These are phyloP conservation scores for Brotogeris chrysoptera DNA, from an alignment of 2,797 vertebrate species.

Conservation along the genomic window DNA sequence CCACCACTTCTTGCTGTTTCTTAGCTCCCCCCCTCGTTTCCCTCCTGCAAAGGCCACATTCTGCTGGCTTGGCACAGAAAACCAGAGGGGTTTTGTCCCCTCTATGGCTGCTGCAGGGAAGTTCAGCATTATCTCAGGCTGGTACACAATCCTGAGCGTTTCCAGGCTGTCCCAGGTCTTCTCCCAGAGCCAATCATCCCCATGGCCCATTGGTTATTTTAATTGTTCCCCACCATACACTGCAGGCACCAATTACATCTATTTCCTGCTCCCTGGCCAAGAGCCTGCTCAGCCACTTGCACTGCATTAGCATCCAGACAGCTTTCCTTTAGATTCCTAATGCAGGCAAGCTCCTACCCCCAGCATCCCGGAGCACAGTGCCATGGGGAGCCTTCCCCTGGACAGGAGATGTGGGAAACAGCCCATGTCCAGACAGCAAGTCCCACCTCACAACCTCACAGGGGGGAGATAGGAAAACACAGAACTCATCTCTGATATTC, in stretches of 20 bases:
- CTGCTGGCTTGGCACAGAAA: background rate
- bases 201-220: background rate
- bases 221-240: background rate
- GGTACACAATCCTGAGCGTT: background rate
- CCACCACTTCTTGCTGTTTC: background rate
- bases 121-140: background rate
- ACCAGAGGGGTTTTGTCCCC: background rate
- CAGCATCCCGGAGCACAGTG: background rate
- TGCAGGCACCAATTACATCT: slow-evolving; percentile 7
- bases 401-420: background rate
- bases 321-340: background rate
- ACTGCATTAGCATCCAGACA: slow-evolving; percentile 7
- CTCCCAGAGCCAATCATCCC: background rate
- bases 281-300: slow-evolving; percentile 29
- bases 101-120: background rate
- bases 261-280: slow-evolving; percentile 24
- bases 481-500: background rate
- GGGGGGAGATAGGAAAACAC: background rate
- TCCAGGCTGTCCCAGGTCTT: background rate
- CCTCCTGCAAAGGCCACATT: background rate
- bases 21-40: background rate
- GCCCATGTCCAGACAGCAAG: background rate
- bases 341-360: background rate
- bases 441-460: background rate
- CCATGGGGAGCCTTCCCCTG: background rate